Evolutionary conservation across 2,113 vertebrate genomes (phyloP), one percentile per base, ranked within the genome.

Genomic region (Fregetta grallaria): DNA sequence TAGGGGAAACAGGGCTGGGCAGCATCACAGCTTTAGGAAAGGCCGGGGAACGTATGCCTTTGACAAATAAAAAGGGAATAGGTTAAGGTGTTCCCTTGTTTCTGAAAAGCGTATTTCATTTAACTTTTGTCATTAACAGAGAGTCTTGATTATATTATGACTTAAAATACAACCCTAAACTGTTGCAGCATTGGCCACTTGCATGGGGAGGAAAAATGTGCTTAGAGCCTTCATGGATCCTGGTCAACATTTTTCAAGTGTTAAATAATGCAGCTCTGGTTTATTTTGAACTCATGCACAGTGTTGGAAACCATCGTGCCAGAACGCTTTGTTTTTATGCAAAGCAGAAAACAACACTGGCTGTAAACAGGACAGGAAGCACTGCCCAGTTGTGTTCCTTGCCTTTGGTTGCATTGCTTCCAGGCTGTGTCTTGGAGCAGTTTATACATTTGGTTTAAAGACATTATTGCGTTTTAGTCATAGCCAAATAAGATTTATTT

Each of bases 341-440:
- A 38, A 25, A 92, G 3, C 1, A 1, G 83, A 66, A 86, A 66
- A 9, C 18, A n/a, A 3, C 16, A 3, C 4, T 42, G 56, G 49
- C 61, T 75, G 44, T 49, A 44, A 53, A 13, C 0, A 34, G 26
- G 36, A 21, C 19, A 32, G 55, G 88, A 67, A 38, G 7, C 13
- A 20, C 25, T 4, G 1, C 36, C 55, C 10, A 19, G 45, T 11
- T 0, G 0, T 22, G 53, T 34, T 55, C 66, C 25, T 47, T 67
- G 52, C n/a, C 36, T 63, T 30, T 17, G 0, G 0, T 10, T 47
- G 63, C 49, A 7, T 4, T 68, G 53, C 58, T 65, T 72, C 34
- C 21, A 7, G 45, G 49, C 58, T 7, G 0, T 0, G 1, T n/a
- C 49, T 27, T 61, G 32, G 58, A 89, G 72, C 83, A 61, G 13